Evolutionary conservation across 1,140 invertebrate species (phyloP), one percentile per base, ranked within the genome.

Genomic region (Adelges cooleyi): DNA sequence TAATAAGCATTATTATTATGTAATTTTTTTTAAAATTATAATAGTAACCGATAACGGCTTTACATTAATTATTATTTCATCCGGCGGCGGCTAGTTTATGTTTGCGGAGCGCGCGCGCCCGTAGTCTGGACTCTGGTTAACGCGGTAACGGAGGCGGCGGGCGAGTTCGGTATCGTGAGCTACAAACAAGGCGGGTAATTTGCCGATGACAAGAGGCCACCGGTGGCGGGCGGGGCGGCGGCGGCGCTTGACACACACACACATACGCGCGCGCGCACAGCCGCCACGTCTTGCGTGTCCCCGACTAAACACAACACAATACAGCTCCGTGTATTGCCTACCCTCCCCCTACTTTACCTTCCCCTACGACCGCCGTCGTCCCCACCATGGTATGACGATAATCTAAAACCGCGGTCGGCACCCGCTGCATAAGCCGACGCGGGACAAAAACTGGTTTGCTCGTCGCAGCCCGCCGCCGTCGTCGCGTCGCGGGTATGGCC

Each of bases 161-260:
- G 20, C 42, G 56, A 25, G 56, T 62, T 62, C 56, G 56, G 56
- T 62, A 48, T 62, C 56, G 56, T 25, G 17, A 25, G 23, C 42
- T 62, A 62, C 54, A 62, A 62, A 62, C 56, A 46, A 62, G 42
- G 56, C 40, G 56, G 56, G 56, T 62, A 62, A 62, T 62, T 62
- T 62, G 56, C 56, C 56, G 56, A 48, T 62, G 56, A 62, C 56
- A 62, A 62, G 56, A 40, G 54, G 54, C 54, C 54, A 59, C 54
- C 54, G 54, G 40, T 59, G 53, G 44, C 54, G 54, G 25, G 42
- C 42, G 56, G 56, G 42, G 56, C 42, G 56, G 56, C 38, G 29
- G 29, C 52, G 52, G 52, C 52, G 56, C 56, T 62, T 62, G 54
- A 62, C 54, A 48, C 42, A 62, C 54, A 46, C 54, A 25, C 52